phyloP scores from a whole-genome alignment of 2,797 vertebrate genomes.

The Phrynocephalus guinanensis region DNA sequence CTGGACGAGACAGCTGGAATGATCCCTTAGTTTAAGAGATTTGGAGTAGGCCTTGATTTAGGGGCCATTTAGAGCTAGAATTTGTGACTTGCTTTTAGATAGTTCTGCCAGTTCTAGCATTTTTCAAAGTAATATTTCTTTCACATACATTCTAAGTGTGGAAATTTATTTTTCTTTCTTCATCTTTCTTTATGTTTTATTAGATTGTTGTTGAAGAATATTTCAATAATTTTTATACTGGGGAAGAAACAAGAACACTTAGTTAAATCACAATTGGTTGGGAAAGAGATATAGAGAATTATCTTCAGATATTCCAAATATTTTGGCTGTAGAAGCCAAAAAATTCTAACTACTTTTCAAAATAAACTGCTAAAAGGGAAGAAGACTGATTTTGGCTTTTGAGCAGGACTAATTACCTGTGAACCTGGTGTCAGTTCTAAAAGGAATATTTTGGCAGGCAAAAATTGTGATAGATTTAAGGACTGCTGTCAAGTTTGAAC shows the following conservation, averaged over 20 bases:
- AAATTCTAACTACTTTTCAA: background rate
- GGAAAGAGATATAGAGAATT: slow-evolving; percentile 5
- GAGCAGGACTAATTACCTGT: slow-evolving; percentile 2
- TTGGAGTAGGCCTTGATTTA: background rate
- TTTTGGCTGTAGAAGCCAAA: background rate
- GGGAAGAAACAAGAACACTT: slow-evolving; percentile 15
- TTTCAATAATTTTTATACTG: background rate
- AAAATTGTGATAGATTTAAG: slow-evolving; percentile 30
- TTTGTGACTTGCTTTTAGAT: slow-evolving; percentile 16
- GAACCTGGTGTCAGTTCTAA: background rate
- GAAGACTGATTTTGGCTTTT: slow-evolving; percentile 3
- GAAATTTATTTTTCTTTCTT: background rate
- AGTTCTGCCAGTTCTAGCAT: background rate
- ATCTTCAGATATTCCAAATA: slow-evolving; percentile 4
- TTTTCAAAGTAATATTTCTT: slow-evolving; percentile 23
- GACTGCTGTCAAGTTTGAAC: too few species aligned
- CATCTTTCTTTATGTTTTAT: slow-evolving; percentile 22
- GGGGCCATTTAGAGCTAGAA: background rate
- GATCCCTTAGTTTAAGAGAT: background rate
- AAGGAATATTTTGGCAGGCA: slow-evolving; percentile 3
- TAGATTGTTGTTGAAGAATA: background rate
- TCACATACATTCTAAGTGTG: background rate
- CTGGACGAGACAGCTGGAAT: slow-evolving; percentile 6
- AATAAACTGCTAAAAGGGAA: background rate
- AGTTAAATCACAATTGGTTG: background rate